A percentile compares a stretch with the other conserved stretches of the same genome.
These are phyloP conservation scores for Pterophyllum scalare DNA, from an alignment of 2,113 vertebrate species.

Conservation along the genomic window DNA sequence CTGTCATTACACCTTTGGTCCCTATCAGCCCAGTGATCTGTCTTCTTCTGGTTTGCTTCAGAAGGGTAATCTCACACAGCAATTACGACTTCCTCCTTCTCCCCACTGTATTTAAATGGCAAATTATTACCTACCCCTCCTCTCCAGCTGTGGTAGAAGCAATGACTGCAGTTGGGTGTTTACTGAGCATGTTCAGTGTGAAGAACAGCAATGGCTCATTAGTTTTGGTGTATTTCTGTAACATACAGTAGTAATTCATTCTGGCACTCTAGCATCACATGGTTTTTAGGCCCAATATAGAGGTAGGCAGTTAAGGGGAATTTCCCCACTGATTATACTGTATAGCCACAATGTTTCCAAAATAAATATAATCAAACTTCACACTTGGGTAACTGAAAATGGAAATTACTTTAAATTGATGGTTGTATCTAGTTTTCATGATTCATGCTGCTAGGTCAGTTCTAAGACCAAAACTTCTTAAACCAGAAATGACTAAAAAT, in stretches of 20 bases:
- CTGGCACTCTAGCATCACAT: neutral
- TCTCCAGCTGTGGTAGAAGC: slow-evolving; percentile 47
- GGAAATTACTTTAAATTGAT: neutral
- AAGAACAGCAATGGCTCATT: neutral
- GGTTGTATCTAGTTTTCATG: neutral
- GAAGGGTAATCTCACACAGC: slow-evolving; percentile 69
- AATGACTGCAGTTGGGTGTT: slow-evolving; percentile 32
- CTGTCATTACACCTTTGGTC: slow-evolving; percentile 78
- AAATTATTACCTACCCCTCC: slow-evolving; percentile 58
- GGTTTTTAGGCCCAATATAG: neutral
- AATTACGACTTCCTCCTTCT: slow-evolving; percentile 69
- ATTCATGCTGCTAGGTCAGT: neutral
- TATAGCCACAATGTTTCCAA: neutral
- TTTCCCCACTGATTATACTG: neutral
- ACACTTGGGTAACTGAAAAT: neutral
- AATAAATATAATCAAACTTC: neutral
- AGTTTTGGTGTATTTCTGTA: neutral
- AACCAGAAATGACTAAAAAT: neutral
- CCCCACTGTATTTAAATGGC: slow-evolving; percentile 68
- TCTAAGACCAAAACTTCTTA: neutral
- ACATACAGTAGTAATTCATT: neutral
- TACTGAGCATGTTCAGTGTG: slow-evolving; percentile 26
- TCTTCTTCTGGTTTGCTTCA: slow-evolving; percentile 63
- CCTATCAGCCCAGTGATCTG: slow-evolving; percentile 67
- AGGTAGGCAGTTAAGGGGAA: neutral